Base-by-base conservation (phyloP, 2,113 vertebrate genomes). In the Pycnonotus jocosus region DNA sequence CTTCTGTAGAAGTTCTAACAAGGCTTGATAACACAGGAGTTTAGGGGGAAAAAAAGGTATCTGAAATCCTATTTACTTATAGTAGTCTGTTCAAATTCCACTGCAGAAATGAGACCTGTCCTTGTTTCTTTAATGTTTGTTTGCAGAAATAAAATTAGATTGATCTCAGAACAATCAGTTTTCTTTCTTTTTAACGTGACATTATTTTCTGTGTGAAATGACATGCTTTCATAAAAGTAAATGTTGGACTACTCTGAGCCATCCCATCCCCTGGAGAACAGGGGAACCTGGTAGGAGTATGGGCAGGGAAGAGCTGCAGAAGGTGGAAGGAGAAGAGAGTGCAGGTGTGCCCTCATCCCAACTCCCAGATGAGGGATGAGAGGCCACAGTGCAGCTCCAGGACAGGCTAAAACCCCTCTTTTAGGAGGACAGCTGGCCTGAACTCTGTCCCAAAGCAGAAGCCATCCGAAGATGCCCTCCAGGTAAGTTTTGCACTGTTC, bases 141-240 rank as follows among this genome's bases (percentile, higher is more conserved):
- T 92, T 68, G 30, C 57, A 53, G 70, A 45, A 81, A 37, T 56
- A 85, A 81, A 77, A 82, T 76, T 23, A n/a, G 69, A 72, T 84
- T 61, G 21, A 44, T 69, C 35, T 61, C 35, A 54, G 68, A 84
- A 48, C 16, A 84, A 89, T 65, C 44, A 1, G 7, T 33, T 95
- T 82, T 85, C 44, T 68, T 79, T 82, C 45, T 80, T 14, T 82
- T 88, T 54, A 42, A 56, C 50, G 42, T 57, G 74, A 73, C 58
- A 38, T 24, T 28, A 28, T 68, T 88, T 81, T 82, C 45, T 37
- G 50, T 51, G 28, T 54, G 69, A 81, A 89, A 64, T 57, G 33
- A 56, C n/a, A 25, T 45, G 38, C 60, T 91, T 78, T 83, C 44
- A 11, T 28, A 35, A 15, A 81, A 69, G 25, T 53, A 64, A 31